Base-by-base conservation (phyloP, 2,113 vertebrate species). In the Hemibates koningsi region DNA sequence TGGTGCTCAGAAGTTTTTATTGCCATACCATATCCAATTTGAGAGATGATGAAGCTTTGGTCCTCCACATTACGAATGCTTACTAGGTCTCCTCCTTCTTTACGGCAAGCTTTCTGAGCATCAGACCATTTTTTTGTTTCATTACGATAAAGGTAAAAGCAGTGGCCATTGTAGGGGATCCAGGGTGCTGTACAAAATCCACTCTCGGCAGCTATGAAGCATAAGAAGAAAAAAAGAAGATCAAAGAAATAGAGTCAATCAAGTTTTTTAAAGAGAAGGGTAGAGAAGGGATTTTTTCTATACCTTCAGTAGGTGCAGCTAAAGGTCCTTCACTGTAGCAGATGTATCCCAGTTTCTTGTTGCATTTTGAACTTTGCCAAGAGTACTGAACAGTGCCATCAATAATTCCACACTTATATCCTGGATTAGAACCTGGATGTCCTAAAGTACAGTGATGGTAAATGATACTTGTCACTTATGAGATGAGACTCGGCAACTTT, bases 51-150 rank as follows among this genome's bases (percentile, higher is more conserved):
- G 86, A 38, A 38, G 36, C 36, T 38, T 82, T 98, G 97, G 76
- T 99, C 98, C 90, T 98, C 98, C 0, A 98, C 89, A 79, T 96
- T 97, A 63, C 97, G 97, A 17, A 99, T 94, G 91, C 97, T 99
- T 0, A 97, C 96, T 0, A 99, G 96, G 80, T 98, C 98, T 1
- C 98, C 98, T 9, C 93, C 96, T 41, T 98, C 97, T 79, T 97
- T 98, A 36, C 96, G 96, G 61, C 98, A 99, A 2, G 95, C 93
- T 36, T 12, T 93, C 32, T 32, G 32, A 32, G 6, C 32, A 32
- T 32, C 32, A 32, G 32, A 32, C 32, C 32, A 32, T 32, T 32
- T 32, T 32, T 32, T 32, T 32, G 32, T 32, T 32, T 32, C 29
- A 32, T 32, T 32, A 32, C 29, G 29, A 32, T 32, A 32, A 32